These are phyloP conservation scores for Poeciliopsis gracilis DNA, from an alignment of 2,797 vertebrate genomes.

Conservation along the genomic window DNA sequence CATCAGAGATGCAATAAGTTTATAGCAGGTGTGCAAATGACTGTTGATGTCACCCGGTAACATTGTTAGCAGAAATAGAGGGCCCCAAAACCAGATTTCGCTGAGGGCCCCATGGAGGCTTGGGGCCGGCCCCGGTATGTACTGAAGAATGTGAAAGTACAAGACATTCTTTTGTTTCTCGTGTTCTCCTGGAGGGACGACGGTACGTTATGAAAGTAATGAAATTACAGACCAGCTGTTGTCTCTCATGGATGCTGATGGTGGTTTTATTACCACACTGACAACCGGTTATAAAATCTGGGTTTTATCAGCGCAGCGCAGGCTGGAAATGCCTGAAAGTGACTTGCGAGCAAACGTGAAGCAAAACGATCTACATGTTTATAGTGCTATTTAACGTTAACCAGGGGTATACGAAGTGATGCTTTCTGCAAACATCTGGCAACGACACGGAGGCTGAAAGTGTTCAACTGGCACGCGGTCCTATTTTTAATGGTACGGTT, in stretches of 20 bases:
- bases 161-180: not conserved
- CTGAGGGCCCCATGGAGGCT: no score
- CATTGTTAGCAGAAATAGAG: no score
- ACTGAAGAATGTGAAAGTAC: not conserved
- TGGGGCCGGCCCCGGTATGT: not conserved
- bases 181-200: not conserved
- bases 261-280: not conserved
- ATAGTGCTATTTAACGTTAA: not conserved
- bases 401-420: not conserved
- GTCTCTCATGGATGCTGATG: not conserved
- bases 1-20: no score
- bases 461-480: not conserved
- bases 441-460: not conserved
- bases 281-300: not conserved
- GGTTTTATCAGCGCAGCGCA: not conserved
- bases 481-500: not conserved
- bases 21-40: no score
- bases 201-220: not conserved
- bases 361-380: not conserved
- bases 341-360: not conserved
- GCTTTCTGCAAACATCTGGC: not conserved
- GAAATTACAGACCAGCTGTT: not conserved
- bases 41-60: no score
- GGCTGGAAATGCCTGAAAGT: not conserved
- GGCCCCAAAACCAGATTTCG: no score